Evolutionary conservation across 2,888 invertebrate genomes (phyloP), one percentile per base, ranked within the genome.

Genomic region (Leucophora obtusa): DNA sequence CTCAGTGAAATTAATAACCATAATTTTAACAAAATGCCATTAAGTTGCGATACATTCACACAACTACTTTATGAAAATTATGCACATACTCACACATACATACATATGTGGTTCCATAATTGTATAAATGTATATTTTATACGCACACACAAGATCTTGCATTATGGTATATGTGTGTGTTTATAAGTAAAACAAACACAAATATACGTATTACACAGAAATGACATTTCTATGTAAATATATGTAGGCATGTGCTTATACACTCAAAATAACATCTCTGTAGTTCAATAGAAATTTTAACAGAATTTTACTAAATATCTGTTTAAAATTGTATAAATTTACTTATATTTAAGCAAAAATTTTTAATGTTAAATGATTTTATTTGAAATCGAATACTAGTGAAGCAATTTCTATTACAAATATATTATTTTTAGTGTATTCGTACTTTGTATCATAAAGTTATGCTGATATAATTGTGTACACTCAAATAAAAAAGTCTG

Each of bases 11-110:
- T 81, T 81, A 77, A 81, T 70, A 69, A 66, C 73, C 33, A 73
- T 73, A 58, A 69, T 76, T 81, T 66, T 56, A 73, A 51, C 54
- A 77, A 77, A 81, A 70, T 70, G 38, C 65, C 69, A 81, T 81
- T 77, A 71, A 68, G 66, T 58, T 58, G 43, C n/a, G 5, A 47
- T n/a, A 14, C 14, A n/a, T n/a, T 47, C 43, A 11, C 4, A 2
- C 43, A n/a, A 47, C 43, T 5, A n/a, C 43, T 47, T 47, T 47
- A 47, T n/a, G 14, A 4, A 47, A n/a, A 11, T 47, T 47, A 47
- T 47, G n/a, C n/a, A 47, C 43, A 47, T 47, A 1, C n/a, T 2
- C 14, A 43, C 43, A 43, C 2, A 43, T 7, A 10, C n/a, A n/a
- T n/a, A n/a, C n/a, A n/a, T n/a, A n/a, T n/a, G 8, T 35, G 2